Evolutionary conservation across 2,797 vertebrate genomes (phyloP).

Genomic region (Liparis tanakae): DNA sequence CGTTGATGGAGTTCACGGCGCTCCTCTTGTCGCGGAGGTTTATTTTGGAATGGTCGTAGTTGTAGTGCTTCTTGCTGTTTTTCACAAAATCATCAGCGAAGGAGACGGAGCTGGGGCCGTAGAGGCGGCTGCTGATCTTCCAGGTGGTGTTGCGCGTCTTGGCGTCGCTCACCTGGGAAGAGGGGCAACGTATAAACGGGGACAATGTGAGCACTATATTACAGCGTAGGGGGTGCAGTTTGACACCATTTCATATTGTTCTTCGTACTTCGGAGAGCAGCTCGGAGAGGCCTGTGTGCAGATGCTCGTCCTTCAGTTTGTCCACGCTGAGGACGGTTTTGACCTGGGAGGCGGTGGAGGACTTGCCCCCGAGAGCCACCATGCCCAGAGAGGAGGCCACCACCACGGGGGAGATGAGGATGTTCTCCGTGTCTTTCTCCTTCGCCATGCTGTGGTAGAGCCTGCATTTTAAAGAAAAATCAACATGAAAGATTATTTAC

Average conservation of each 20-base stretch:
- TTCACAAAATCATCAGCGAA: slow-evolving; percentile 92
- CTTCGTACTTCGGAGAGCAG: slow-evolving; percentile 84
- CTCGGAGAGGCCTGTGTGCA: slow-evolving; percentile 91
- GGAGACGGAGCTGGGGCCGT: slow-evolving; percentile 92
- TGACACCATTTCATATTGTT: background rate
- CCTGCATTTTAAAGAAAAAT: slow-evolving; percentile 60
- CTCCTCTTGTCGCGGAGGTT: slow-evolving; percentile 97
- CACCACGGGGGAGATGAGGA: slow-evolving; percentile 93
- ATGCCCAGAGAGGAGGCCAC: slow-evolving; percentile 95
- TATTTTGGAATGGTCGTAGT: slow-evolving; percentile 94
- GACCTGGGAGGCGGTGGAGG: slow-evolving; percentile 90
- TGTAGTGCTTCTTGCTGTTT: slow-evolving; percentile 98
- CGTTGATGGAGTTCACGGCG: slow-evolving; percentile 94
- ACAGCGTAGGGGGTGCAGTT: background rate
- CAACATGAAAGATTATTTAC: background rate
- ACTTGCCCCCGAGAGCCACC: slow-evolving; percentile 91
- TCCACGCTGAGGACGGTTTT: slow-evolving; percentile 90
- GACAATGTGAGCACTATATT: background rate
- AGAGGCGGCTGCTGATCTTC: slow-evolving; percentile 94
- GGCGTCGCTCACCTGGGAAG: slow-evolving; percentile 85
- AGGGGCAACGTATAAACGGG: background rate
- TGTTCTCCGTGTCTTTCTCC: slow-evolving; percentile 93
- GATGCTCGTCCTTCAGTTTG: slow-evolving; percentile 89
- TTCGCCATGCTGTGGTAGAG: slow-evolving; percentile 95
- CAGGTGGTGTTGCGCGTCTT: slow-evolving; percentile 93